Conservation (phyloP, 2,888 invertebrate genomes). For the Ennomos erosarius region DNA sequence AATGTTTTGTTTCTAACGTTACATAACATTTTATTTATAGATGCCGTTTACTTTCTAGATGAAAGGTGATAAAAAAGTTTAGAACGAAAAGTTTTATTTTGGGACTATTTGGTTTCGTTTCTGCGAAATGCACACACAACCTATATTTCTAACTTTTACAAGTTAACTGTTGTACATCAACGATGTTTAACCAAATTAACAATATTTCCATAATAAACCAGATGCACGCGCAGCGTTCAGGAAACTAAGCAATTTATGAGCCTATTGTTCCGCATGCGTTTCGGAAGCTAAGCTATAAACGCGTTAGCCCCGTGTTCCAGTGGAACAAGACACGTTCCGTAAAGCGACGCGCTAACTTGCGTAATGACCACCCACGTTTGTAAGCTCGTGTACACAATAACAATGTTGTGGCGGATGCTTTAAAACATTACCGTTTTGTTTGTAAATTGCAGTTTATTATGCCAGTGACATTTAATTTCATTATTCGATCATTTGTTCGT, state of each 20-base stretch:
- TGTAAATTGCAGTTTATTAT: background rate
- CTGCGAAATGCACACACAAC: too few species aligned
- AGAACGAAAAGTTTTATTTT: too few species aligned
- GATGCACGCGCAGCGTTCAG: too few species aligned
- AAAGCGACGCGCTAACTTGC: constrained; percentile 28
- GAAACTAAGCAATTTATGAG: constrained; percentile 5
- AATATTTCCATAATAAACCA: too few species aligned
- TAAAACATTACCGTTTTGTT: background rate
- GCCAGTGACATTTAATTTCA: background rate
- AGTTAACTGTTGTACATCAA: too few species aligned
- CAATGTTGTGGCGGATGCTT: background rate
- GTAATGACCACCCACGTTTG: constrained; percentile 41
- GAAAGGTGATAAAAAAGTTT: background rate
- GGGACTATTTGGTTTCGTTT: too few species aligned
- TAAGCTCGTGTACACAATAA: constrained; percentile 28
- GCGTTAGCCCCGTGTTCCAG: constrained; percentile 11
- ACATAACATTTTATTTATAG: too few species aligned
- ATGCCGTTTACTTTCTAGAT: background rate
- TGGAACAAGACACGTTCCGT: background rate
- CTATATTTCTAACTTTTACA: too few species aligned
- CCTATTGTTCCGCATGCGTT: constrained; percentile 2
- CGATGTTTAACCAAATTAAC: too few species aligned
- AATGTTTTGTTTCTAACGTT: too few species aligned
- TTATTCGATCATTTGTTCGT: too few species aligned
- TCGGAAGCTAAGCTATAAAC: constrained; percentile 19